Evolutionary conservation across 1,140 invertebrate species (phyloP).

Genomic region (Neodiprion pinetum): DNA sequence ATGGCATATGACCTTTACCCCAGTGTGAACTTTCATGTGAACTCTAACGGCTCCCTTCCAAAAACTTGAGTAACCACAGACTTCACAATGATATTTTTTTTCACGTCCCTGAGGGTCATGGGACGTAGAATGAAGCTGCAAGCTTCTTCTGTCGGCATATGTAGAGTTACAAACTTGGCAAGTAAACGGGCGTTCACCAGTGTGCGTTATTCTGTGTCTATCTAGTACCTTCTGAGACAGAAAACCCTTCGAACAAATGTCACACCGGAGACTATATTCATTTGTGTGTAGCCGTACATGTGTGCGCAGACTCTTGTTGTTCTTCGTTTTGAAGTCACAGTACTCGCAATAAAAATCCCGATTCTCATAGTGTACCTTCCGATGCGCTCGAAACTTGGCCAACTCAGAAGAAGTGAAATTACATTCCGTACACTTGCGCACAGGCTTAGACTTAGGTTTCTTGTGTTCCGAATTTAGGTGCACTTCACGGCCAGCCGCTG

Average conservation of each 20-base stretch:
- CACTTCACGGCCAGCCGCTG: neutral
- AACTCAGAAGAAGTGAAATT: conserved; percentile 60
- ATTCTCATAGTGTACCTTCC: conserved; percentile 13
- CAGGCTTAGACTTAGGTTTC: conserved; percentile 51
- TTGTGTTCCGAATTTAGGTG: neutral
- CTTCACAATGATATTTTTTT: neutral
- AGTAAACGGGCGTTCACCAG: neutral
- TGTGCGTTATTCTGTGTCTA: conserved; percentile 17
- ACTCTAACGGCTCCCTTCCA: neutral
- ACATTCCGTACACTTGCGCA: conserved; percentile 84
- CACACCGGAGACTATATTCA: conserved; percentile 22
- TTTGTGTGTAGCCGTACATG: conserved; percentile 22
- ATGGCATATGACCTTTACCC: conserved; percentile 54
- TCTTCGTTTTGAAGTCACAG: conserved; percentile 15
- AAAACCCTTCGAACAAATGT: conserved; percentile 14
- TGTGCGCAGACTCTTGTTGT: conserved; percentile 18
- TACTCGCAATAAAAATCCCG: conserved; percentile 15
- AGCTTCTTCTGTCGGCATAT: neutral
- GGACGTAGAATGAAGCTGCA: neutral
- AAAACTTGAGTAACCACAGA: conserved; percentile 2
- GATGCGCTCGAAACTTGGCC: neutral
- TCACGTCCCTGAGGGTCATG: neutral
- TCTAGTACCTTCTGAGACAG: neutral
- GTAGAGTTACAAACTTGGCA: neutral
- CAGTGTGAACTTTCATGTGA: conserved; percentile 64